Conservation (phyloP, 2,888 invertebrate genomes). For the Brachynemurus nebulosus region DNA sequence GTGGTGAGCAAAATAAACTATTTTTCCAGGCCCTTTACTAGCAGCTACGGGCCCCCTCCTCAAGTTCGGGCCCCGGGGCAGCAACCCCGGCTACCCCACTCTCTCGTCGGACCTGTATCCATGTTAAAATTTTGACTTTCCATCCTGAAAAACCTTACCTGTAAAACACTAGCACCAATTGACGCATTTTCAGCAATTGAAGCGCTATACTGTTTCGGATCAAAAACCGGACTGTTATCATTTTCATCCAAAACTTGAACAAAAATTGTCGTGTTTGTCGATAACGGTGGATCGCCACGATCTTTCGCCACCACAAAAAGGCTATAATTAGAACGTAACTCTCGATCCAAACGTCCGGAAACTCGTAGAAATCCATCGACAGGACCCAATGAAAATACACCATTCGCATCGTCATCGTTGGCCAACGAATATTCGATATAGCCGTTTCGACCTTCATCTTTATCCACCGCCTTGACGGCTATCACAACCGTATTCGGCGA, state of each 20-base stretch:
- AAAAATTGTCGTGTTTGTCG: constrained; percentile 50
- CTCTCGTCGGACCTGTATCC: no score
- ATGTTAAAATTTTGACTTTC: no score
- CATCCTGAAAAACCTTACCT: no score
- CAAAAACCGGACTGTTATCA: constrained; percentile 80
- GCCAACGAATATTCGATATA: constrained; percentile 73
- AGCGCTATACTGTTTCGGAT: constrained; percentile 79
- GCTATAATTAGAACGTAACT: constrained; percentile 58
- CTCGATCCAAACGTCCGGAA: constrained; percentile 74
- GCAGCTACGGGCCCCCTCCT: no score
- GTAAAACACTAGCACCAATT: constrained; percentile 79
- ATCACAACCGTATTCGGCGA: constrained; percentile 75
- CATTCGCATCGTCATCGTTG: constrained; percentile 46
- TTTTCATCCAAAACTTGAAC: constrained; percentile 76
- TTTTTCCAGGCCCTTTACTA: no score
- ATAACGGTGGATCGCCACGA: constrained; percentile 69
- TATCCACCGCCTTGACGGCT: constrained; percentile 78
- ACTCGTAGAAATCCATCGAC: constrained; percentile 80
- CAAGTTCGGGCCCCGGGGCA: no score
- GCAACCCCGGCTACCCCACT: no score
- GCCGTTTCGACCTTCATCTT: constrained; percentile 83
- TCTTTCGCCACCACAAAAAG: constrained; percentile 73
- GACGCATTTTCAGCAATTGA: constrained; percentile 88
- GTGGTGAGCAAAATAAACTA: no score
- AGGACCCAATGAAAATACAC: constrained; percentile 67